Base-by-base conservation (phyloP, 1,140 invertebrate genomes). In the Cotesia vestalis region DNA sequence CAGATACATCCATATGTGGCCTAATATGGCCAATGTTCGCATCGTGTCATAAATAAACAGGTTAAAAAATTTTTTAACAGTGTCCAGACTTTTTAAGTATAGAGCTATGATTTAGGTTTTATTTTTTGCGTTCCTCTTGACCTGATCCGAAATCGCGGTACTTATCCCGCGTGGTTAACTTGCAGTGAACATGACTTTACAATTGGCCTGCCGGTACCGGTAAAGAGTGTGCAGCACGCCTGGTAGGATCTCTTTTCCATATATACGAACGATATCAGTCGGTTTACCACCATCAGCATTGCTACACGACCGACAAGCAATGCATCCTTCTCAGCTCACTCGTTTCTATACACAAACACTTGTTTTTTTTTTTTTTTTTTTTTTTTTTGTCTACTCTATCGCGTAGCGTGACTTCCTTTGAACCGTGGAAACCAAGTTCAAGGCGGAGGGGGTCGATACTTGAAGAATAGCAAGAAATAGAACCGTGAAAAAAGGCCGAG, bases 381-480 rank as follows among this genome's bases (percentile, higher is more conserved):
- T 46, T 46, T 46, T 46, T 46, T 46, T 8, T 46, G 40, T 6
- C 40, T 46, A 46, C 11, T 46, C 40, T 46, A 46, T 46, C 5
- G 11, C 14, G 57, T 34, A 59, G 57, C 57, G 20, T 59, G 57
- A 59, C 20, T 59, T 59, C 17, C 57, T 59, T 59, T 8, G 17
- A 59, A 59, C 57, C 17, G 57, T 59, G 5, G 57, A 59, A 59
- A 59, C 20, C 57, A 59, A 59, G 57, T 59, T 59, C 17, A 59
- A 59, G 57, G 57, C 57, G 20, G 57, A 59, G 57, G 6, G 57
- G 57, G 20, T 34, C 5, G 5, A 59, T 9, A 46, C 5, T 46
- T 46, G 40, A 46, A 46, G 40, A 6, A 4, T 46, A 5, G 11
- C 8, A 46, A 46, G 40, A 46, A 46, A 46, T 46, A 46, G 40